Evolutionary conservation across 2,113 vertebrate genomes (phyloP).

Genomic region (Castor canadensis): DNA sequence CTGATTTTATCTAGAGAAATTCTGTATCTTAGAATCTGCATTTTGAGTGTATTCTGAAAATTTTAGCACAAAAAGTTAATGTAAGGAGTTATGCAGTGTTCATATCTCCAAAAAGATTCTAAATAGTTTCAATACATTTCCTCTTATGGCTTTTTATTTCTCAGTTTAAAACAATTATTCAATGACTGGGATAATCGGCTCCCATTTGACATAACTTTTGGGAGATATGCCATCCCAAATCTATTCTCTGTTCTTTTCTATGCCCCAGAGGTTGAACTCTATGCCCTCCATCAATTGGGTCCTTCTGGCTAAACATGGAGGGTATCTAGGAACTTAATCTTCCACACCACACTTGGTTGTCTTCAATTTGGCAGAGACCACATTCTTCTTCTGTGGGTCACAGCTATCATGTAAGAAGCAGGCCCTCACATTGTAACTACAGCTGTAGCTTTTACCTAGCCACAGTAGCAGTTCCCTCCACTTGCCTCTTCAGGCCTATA

Average conservation of each 20-base stretch:
- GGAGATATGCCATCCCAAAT: background rate
- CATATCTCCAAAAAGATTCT: background rate
- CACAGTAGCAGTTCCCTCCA: background rate
- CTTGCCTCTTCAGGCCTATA: background rate
- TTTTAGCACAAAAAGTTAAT: background rate
- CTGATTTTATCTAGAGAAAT: background rate
- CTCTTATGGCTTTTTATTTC: background rate
- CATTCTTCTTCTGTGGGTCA: background rate
- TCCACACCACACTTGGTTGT: background rate
- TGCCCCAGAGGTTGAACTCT: background rate
- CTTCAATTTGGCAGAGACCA: background rate
- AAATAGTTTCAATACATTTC: background rate
- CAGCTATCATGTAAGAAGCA: background rate
- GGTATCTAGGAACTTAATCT: background rate
- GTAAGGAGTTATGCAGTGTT: background rate
- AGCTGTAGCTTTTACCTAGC: background rate
- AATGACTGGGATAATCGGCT: background rate
- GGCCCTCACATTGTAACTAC: background rate
- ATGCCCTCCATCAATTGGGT: background rate
- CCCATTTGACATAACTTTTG: background rate
- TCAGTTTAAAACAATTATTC: background rate
- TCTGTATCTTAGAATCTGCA: background rate
- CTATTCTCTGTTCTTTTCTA: background rate
- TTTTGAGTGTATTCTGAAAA: background rate
- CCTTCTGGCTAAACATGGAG: background rate